These are phyloP conservation scores for Zoanthus gigantus DNA, from an alignment of 92 coral and sea anemone species.

Conservation along the genomic window DNA sequence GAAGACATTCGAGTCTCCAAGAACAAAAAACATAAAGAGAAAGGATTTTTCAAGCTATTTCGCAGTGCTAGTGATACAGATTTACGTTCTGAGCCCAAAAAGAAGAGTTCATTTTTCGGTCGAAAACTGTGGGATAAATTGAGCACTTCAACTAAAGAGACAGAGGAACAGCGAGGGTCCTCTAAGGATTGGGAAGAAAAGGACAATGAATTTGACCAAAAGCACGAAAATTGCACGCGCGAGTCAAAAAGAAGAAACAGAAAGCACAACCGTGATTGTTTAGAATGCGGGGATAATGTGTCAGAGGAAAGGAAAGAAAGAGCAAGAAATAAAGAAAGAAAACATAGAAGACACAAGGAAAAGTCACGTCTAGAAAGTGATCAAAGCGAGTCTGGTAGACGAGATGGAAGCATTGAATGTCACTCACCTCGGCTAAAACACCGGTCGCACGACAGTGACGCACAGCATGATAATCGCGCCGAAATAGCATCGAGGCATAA, in stretches of 20 bases:
- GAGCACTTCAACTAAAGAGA: constrained; percentile 46
- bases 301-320: constrained; percentile 28
- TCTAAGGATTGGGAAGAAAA: constrained; percentile 36
- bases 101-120: constrained; percentile 64
- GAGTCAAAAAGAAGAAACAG: neutral
- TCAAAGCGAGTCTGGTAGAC: neutral
- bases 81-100: constrained; percentile 55
- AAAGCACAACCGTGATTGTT: neutral
- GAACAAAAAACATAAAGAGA: constrained; percentile 48
- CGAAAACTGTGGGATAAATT: constrained; percentile 62
- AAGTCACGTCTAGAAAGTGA: constrained; percentile 26
- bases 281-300: neutral
- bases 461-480: constrained; percentile 24
- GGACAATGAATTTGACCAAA: constrained; percentile 53
- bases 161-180: constrained; percentile 49
- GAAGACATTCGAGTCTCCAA: constrained; percentile 30
- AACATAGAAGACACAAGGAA: constrained; percentile 49
- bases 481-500: constrained; percentile 36
- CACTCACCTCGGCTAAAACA: constrained; percentile 20
- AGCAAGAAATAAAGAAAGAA: constrained; percentile 29
- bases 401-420: neutral
- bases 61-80: constrained; percentile 95
- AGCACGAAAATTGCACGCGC: constrained; percentile 27
- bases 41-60: constrained; percentile 73
- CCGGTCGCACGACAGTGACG: constrained; percentile 17